These are phyloP conservation scores for Episyrphus balteatus DNA, from an alignment of 1,140 invertebrate genomes.

Conservation along the genomic window DNA sequence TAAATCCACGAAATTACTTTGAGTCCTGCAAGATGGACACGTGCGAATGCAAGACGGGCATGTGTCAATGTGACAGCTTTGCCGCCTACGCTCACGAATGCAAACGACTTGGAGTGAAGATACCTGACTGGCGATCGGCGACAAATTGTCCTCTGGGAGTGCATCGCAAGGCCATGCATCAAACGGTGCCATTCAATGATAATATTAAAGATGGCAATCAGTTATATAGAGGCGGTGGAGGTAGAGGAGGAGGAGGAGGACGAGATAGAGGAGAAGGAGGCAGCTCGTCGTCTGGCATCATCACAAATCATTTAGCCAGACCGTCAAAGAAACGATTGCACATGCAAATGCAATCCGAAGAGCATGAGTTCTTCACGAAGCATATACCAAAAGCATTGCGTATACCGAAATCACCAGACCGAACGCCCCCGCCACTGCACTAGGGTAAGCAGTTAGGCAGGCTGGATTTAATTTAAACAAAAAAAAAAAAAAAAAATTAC, in stretches of 20 bases:
- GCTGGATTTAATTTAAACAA: no score
- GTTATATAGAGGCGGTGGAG: neutral
- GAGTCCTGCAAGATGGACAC: slow-evolving; percentile 81
- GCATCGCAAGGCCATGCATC: slow-evolving; percentile 21
- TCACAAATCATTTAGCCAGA: neutral
- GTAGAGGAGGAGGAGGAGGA: neutral
- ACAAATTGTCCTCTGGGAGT: slow-evolving; percentile 44
- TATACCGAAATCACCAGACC: slow-evolving; percentile 25
- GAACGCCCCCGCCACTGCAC: slow-evolving; percentile 33
- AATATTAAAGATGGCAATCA: neutral
- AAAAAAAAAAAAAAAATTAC: no score
- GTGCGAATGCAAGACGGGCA: slow-evolving; percentile 71
- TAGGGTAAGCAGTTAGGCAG: slow-evolving; percentile 6
- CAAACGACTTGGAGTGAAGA: slow-evolving; percentile 55
- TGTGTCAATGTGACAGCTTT: slow-evolving; percentile 82
- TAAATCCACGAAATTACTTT: slow-evolving; percentile 68
- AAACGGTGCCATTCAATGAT: neutral
- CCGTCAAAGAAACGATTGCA: slow-evolving; percentile 8
- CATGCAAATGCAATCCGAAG: slow-evolving; percentile 10
- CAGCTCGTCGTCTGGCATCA: slow-evolving; percentile 2
- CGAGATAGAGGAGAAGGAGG: slow-evolving; percentile 2
- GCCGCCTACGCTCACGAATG: slow-evolving; percentile 82
- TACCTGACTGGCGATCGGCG: slow-evolving; percentile 51
- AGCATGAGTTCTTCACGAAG: slow-evolving; percentile 26
- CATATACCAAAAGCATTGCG: slow-evolving; percentile 30